These are phyloP conservation scores for Hydractinia symbiolongicarpus DNA, from an alignment of 30 jellyfish, hydroid and myxozoan species.

Conservation along the genomic window DNA sequence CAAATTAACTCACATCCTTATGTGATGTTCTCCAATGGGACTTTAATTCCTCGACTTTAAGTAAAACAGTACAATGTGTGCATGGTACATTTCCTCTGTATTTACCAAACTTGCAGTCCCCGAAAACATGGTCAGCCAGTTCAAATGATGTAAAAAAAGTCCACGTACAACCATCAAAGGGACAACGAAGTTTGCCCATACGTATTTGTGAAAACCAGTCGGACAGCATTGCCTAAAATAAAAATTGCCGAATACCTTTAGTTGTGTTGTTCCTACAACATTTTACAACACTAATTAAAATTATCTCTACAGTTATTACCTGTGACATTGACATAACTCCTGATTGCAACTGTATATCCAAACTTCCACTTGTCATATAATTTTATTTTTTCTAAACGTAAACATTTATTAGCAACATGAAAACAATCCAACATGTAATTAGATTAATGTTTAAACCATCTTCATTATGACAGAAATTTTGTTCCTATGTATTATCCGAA, in stretches of 20 bases:
- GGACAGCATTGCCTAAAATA: not conserved
- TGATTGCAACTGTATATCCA: too few species aligned
- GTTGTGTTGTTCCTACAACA: too few species aligned
- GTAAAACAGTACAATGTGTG: conserved; percentile 17
- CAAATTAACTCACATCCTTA: conserved; percentile 3
- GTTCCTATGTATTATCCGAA: too few species aligned
- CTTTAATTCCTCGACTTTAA: conserved; percentile 1
- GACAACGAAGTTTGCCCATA: conserved; percentile 19
- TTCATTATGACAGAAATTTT: too few species aligned
- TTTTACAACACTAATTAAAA: too few species aligned
- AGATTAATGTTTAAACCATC: too few species aligned
- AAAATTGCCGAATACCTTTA: not conserved
- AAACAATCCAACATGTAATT: too few species aligned
- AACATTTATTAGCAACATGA: too few species aligned
- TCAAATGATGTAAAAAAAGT: conserved; percentile 31
- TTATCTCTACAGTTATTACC: too few species aligned
- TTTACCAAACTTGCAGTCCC: conserved; percentile 18
- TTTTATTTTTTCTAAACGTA: too few species aligned
- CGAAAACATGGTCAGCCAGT: conserved; percentile 16
- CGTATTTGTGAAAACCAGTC: conserved; percentile 20
- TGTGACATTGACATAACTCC: too few species aligned
- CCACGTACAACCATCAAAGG: conserved; percentile 22
- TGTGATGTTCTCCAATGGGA: conserved; percentile 14
- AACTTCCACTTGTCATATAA: too few species aligned
- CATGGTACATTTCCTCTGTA: conserved; percentile 22